phyloP scores from a whole-genome alignment of 2,888 invertebrate genomes.

The Mythimna pallens region DNA sequence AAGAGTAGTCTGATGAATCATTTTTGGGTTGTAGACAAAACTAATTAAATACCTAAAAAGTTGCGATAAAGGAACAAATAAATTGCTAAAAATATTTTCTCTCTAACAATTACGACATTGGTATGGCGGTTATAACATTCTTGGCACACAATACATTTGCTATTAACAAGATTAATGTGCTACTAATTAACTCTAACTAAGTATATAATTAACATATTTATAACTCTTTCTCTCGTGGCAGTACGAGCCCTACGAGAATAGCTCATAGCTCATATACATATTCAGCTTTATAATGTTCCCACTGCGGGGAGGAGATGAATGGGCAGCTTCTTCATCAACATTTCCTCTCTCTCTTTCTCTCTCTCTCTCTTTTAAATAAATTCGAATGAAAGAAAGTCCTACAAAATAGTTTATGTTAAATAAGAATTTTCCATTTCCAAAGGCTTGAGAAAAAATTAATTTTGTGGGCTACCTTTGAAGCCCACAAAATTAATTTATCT shows the following conservation, averaged over 20 bases:
- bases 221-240: background rate
- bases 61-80: background rate
- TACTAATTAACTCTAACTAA: background rate
- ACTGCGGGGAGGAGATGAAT: too few species aligned
- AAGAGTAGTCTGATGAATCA: too few species aligned
- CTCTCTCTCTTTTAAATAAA: too few species aligned
- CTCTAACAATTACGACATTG: background rate
- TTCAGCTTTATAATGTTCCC: too few species aligned
- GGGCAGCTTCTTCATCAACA: too few species aligned
- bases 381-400: too few species aligned
- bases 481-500: too few species aligned
- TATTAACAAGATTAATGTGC: background rate
- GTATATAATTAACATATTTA: background rate
- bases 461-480: too few species aligned
- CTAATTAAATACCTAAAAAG: background rate
- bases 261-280: background rate
- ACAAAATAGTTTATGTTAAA: too few species aligned
- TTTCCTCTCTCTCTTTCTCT: too few species aligned
- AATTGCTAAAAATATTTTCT: background rate
- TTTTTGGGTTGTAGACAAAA: background rate
- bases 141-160: background rate
- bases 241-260: background rate
- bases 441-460: too few species aligned
- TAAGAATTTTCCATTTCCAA: too few species aligned
- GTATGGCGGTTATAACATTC: background rate